A percentile compares a stretch with the other conserved stretches of the same genome.
phyloP scores from a whole-genome alignment of 2,888 invertebrate species.

The Halocaridina rubra region DNA sequence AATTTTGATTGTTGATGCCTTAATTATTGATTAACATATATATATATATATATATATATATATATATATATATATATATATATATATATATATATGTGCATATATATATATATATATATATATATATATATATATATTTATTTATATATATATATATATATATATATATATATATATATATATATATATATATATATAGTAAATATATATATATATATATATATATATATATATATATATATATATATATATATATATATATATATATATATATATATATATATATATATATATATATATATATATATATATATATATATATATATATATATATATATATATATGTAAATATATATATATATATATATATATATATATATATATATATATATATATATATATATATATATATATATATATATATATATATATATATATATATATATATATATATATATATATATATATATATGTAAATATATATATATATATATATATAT shows the following conservation, averaged over 20 bases:
- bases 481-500: not conserved
- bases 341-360: not conserved
- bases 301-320: not conserved
- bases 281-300: not conserved
- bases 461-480: slow-evolving; percentile 9
- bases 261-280: not conserved
- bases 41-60: not conserved
- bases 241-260: slow-evolving; percentile 5
- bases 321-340: not conserved
- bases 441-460: slow-evolving; percentile 30
- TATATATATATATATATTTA: not conserved
- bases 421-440: slow-evolving; percentile 19
- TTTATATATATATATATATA: not conserved
- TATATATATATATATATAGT: not conserved
- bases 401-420: not conserved
- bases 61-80: not conserved
- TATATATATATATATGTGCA: not conserved
- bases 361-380: not conserved
- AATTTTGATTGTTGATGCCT: too few species aligned
- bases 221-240: slow-evolving; percentile 30
- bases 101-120: not conserved
- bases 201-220: slow-evolving; percentile 20
- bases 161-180: not conserved
- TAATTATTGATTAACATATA: too few species aligned
- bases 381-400: not conserved